phyloP scores from a whole-genome alignment of 1,140 invertebrate genomes.

The Belonocnema kinseyi region DNA sequence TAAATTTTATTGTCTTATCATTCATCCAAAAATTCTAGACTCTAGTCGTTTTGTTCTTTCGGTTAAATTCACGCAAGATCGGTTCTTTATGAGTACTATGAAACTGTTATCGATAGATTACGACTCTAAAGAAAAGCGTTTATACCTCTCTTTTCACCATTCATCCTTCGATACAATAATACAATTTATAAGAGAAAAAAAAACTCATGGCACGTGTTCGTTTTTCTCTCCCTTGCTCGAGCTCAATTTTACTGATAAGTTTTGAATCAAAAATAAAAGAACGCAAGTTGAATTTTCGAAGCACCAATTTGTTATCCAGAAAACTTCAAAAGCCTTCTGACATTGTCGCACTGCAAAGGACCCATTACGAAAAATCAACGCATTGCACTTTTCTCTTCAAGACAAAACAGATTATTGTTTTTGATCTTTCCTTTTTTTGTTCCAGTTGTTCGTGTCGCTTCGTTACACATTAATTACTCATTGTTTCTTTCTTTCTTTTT shows the following conservation, averaged over 20 bases:
- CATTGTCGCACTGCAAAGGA: slow-evolving; percentile 23
- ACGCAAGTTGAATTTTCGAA: slow-evolving; percentile 28
- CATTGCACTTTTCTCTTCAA: slow-evolving; percentile 51
- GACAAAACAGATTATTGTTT: slow-evolving; percentile 48
- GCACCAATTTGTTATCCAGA: slow-evolving; percentile 32
- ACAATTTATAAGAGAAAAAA: not conserved
- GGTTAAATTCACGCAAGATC: not conserved
- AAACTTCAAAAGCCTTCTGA: slow-evolving; percentile 12
- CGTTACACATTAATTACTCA: slow-evolving; percentile 47
- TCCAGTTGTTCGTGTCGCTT: slow-evolving; percentile 50
- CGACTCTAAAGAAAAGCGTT: slow-evolving; percentile 26
- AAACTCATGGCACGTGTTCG: slow-evolving; percentile 5
- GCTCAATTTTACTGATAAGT: slow-evolving; percentile 2
- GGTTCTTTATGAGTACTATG: slow-evolving; percentile 20
- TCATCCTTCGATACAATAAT: slow-evolving; percentile 22
- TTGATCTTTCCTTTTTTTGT: slow-evolving; percentile 29
- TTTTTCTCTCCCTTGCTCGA: slow-evolving; percentile 10
- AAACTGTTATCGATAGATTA: slow-evolving; percentile 2
- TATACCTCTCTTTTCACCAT: slow-evolving; percentile 16
- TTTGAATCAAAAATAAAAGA: slow-evolving; percentile 31
- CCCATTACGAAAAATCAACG: slow-evolving; percentile 45
- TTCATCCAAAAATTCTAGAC: slow-evolving; percentile 42
- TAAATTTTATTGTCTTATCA: slow-evolving; percentile 56
- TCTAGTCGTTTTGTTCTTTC: slow-evolving; percentile 6
- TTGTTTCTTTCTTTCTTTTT: slow-evolving; percentile 48